Base-by-base conservation (phyloP, 1,140 invertebrate species). In the Philotrypesis tridentata region DNA sequence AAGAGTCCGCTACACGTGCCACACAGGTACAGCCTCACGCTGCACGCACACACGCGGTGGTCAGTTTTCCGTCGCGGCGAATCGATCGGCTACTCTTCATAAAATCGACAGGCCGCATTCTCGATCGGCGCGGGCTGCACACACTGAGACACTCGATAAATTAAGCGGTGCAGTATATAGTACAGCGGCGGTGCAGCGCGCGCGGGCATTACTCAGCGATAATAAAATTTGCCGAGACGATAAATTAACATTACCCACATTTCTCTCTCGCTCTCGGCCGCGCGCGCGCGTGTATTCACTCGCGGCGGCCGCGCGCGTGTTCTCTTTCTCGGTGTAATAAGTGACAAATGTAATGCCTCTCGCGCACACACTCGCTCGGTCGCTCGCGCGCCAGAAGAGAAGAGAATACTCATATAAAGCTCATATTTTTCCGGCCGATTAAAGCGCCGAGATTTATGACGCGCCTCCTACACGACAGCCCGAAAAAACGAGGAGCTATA, bases 291-390 rank as follows among this genome's bases (percentile, higher is more conserved):
- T n/a, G n/a, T n/a, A n/a, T n/a, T n/a, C n/a, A n/a, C 48, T 65
- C 70, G 43, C 23, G 43, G 17, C 43, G 55, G 27, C 65, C 40
- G 37, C 61, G n/a, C n/a, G n/a, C n/a, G n/a, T n/a, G n/a, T n/a
- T n/a, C n/a, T n/a, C n/a, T 33, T 33, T 21, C 33, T 21, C 48
- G 21, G 37, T 2, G 71, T n/a, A 37, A 29, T 25, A 80, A 80
- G 60, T 80, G 79, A 74, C 79, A 81, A 68, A 81, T 68, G 63
- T n/a, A 74, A 68, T 55, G 68, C 37, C 71, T 55, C 43, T 0
- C 14, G 14, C 17, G 40, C 70, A 43, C 70, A 67, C 1, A 1
- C 23, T 11, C 31, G 6, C n/a, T n/a, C n/a, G n/a, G n/a, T n/a
- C n/a, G n/a, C n/a, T n/a, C n/a, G n/a, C n/a, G n/a, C n/a, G n/a